Evolutionary conservation across 2,888 invertebrate species (phyloP).

Genomic region (Acleris sparsana): DNA sequence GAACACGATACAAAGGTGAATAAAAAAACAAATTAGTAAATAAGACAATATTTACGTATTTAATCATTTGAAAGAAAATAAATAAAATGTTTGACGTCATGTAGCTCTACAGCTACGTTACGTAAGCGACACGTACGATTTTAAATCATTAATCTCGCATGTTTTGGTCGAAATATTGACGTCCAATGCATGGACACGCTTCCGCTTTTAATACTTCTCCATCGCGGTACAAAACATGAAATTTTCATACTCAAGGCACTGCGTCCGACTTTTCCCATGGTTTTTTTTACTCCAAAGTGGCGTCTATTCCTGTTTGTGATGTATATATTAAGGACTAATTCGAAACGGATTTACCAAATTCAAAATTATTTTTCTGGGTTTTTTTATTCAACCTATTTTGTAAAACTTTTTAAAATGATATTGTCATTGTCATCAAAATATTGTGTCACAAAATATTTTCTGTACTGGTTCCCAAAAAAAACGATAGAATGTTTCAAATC

Average conservation of each 20-base stretch:
- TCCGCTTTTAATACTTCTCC: background rate
- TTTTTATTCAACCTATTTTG: no score
- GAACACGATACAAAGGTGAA: background rate
- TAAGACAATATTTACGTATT: background rate
- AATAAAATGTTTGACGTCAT: background rate
- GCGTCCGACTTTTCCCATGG: background rate
- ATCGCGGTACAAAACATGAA: background rate
- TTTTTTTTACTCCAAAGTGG: background rate
- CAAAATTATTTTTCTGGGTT: no score
- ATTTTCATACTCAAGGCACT: background rate
- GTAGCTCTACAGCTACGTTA: slow-evolving; percentile 2
- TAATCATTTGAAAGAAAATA: background rate
- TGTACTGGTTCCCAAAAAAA: no score
- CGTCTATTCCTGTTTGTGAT: background rate
- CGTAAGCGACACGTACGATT: background rate
- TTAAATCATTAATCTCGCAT: background rate
- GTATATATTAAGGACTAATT: no score
- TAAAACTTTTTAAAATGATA: no score
- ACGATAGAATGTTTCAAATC: no score
- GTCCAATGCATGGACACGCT: background rate
- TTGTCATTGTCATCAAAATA: no score
- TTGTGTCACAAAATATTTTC: no score
- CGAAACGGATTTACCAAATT: no score
- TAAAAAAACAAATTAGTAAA: background rate
- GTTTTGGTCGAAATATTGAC: background rate